Evolutionary conservation across 2,113 vertebrate species (phyloP), one percentile per base, ranked within the genome.

Genomic region (Zootoca vivipara): DNA sequence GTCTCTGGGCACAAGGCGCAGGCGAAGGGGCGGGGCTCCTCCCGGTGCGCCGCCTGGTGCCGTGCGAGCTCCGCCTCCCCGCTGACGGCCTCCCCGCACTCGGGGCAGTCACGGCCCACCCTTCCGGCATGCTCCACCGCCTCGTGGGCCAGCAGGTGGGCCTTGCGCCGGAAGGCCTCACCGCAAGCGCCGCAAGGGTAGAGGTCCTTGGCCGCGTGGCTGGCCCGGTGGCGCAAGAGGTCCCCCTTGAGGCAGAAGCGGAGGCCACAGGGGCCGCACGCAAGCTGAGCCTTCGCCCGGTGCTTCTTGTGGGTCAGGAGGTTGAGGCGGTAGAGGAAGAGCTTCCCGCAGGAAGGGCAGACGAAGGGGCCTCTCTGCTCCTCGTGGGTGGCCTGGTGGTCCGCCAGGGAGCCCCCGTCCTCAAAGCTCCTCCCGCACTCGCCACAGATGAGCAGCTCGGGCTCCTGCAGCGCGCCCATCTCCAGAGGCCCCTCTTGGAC

Each of bases 191-290:
- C 1, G 33, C 89, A 86, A 28, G 33, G 0, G 85, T 20, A 7
- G 42, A 28, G 1, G 1, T 95, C 92, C 93, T 98, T 97, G 0
- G 97, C 98, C 0, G 97, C 97, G 94, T 99, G 98, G 65, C 97
- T 96, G 1, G 97, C 96, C 91, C 97, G 98, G 95, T 99, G 98
- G 35, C 98, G 97, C 2, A 97, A 97, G 2, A 99, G 96, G 16
- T 98, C 98, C 0, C 98, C 99, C 30, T 82, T 92, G 64, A 96
- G 58, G 20, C 96, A 96, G 95, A 96, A 96, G 91, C 80, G 9
- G 1, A 73, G 67, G 91, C 92, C 72, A 2, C 96, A 96, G 72
- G 95, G 94, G 0, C 80, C 2, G 67, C 96, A 96, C 64, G 64
- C 0, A 12, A 95, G 95, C 62, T 24, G 93, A 73, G 46, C 88